Evolutionary conservation across 2,888 invertebrate species (phyloP).

Genomic region (Eustalomyia histrio): DNA sequence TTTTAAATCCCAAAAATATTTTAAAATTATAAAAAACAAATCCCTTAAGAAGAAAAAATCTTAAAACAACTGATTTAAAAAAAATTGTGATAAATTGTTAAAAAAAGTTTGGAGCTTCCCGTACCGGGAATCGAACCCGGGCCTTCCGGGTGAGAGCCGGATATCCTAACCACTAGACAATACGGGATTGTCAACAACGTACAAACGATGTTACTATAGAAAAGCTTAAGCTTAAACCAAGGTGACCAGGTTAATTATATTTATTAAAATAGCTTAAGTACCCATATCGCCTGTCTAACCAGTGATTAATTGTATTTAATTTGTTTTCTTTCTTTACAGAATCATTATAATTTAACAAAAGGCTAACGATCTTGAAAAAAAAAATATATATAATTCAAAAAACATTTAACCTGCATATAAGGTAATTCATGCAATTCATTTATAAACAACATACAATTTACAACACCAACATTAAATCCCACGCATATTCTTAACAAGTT

Average conservation of each 20-base stretch:
- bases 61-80: too few species aligned
- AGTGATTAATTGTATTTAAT: slow-evolving; percentile 23
- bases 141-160: slow-evolving; percentile 70
- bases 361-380: slow-evolving; percentile 58
- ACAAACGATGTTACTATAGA: background rate
- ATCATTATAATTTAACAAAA: slow-evolving; percentile 35
- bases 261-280: background rate
- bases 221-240: background rate
- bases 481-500: slow-evolving; percentile 23
- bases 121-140: slow-evolving; percentile 70
- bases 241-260: background rate
- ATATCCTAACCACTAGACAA: slow-evolving; percentile 72
- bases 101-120: slow-evolving; percentile 51
- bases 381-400: slow-evolving; percentile 3
- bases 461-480: slow-evolving; percentile 42
- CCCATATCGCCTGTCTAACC: background rate
- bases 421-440: slow-evolving; percentile 61
- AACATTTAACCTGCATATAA: slow-evolving; percentile 48
- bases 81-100: too few species aligned
- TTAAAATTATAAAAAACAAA: too few species aligned
- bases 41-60: too few species aligned
- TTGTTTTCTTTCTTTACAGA: slow-evolving; percentile 32
- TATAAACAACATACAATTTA: slow-evolving; percentile 36
- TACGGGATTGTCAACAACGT: slow-evolving; percentile 66
- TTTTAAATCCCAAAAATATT: too few species aligned